These are phyloP conservation scores for Eurypyga helias DNA, from an alignment of 2,113 vertebrate genomes.

Conservation along the genomic window DNA sequence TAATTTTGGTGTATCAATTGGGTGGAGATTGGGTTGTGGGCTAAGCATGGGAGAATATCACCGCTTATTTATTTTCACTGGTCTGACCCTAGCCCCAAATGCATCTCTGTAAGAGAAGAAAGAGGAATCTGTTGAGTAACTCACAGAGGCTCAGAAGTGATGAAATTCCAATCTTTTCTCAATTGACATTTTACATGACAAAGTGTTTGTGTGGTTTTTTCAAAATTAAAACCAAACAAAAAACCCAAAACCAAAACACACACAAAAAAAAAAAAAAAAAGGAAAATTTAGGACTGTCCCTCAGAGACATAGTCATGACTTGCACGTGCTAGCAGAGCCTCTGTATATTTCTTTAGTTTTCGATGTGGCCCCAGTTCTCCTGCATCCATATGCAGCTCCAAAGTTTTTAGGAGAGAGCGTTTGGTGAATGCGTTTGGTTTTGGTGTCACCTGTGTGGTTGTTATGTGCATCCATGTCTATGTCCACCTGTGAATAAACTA, in stretches of 20 bases:
- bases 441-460: constrained; percentile 59
- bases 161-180: background rate
- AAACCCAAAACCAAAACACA: background rate
- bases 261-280: background rate
- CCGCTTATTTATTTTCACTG: constrained; percentile 45
- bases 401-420: constrained; percentile 4
- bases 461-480: constrained; percentile 57
- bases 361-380: background rate
- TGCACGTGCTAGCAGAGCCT: background rate
- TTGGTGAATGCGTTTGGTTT: constrained; percentile 61
- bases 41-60: constrained; percentile 59
- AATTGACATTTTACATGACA: background rate
- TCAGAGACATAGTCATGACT: constrained; percentile 45
- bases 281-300: constrained; percentile 2
- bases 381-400: constrained; percentile 23
- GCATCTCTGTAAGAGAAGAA: constrained; percentile 47
- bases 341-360: background rate
- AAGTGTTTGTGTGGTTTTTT: background rate
- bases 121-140: constrained; percentile 2
- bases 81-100: constrained; percentile 63
- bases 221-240: background rate
- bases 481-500: constrained; percentile 52
- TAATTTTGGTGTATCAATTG: constrained; percentile 68
- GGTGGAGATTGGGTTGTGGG: constrained; percentile 64
- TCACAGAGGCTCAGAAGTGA: constrained; percentile 1